Conservation (phyloP, 2,797 vertebrate species). For the Muscicapa striata region DNA sequence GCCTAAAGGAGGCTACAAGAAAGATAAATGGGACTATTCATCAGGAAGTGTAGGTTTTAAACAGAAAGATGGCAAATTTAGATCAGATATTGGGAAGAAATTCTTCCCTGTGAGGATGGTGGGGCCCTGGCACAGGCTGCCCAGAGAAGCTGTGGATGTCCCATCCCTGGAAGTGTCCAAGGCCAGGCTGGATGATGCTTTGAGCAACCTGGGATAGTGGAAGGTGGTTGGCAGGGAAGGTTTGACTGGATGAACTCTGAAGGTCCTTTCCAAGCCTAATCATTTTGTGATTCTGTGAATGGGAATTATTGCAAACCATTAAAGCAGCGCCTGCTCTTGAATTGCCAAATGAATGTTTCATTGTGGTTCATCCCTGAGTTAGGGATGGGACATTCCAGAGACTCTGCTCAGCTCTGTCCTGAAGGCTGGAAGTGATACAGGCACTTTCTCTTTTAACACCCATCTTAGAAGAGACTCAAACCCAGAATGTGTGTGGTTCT, state of each 20-base stretch:
- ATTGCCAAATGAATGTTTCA: background rate
- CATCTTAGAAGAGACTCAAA: background rate
- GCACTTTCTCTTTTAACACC: background rate
- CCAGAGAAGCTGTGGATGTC: background rate
- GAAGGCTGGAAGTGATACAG: background rate
- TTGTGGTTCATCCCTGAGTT: background rate
- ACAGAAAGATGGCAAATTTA: background rate
- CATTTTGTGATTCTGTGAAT: background rate
- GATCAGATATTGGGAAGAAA: background rate
- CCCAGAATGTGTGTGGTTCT: background rate
- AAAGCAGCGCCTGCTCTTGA: background rate
- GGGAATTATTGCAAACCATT: background rate
- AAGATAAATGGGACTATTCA: background rate
- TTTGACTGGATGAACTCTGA: background rate
- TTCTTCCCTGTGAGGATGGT: background rate
- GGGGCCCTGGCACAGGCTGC: background rate
- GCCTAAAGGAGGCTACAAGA: background rate
- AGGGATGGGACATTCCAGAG: background rate
- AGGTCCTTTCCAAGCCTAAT: background rate
- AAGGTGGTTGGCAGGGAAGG: background rate
- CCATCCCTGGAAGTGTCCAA: background rate
- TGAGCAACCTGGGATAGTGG: accelerated
- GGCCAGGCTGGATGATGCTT: background rate
- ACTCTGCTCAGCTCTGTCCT: background rate
- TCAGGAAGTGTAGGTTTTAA: background rate